Evolutionary conservation across 64 coral and sea anemone genomes (phyloP), one percentile per base, ranked within the genome.

Genomic region (Acropora yongei): DNA sequence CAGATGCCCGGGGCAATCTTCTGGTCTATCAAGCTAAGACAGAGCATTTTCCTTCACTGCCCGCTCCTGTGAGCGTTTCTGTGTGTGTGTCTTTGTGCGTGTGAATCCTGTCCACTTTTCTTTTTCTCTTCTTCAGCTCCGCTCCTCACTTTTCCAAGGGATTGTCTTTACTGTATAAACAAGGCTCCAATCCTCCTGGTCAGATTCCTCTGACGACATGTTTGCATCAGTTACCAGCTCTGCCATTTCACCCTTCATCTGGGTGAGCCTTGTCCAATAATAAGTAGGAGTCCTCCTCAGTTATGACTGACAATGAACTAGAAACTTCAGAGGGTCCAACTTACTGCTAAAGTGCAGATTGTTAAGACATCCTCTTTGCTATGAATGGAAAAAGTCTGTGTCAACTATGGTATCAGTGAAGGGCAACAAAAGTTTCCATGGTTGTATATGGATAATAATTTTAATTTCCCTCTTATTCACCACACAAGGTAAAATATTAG

Each of bases 1-100:
- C 67, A 69, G 13, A 69, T 69, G 67, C 67, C 67, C 67, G n/a
- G 67, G 67, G 67, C 67, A 69, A 69, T 69, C 67, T 69, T 69
- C 67, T 1, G 67, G 67, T 69, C 18, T 6, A 69, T 14, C 13
- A 14, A 69, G 13, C 4, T 9, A 69, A 69, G 67, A 3, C 12
- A 1, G 67, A 14, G n/a, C 67, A 1, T 13, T 17, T 17, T 69
- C 67, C n/a, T 69, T 69, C 67, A 69, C 67, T 69, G 67, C 67
- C n/a, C 67, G 12, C 67, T 69, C 13, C 67, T 69, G 67, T 18
- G 67, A 69, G 5, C 67, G 67, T 69, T 69, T 69, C n/a, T n/a
- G n/a, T n/a, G n/a, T n/a, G n/a, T n/a, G n/a, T n/a, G n/a, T n/a
- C n/a, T n/a, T n/a, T n/a, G n/a, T n/a, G n/a, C n/a, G n/a, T n/a